A percentile compares a stretch with the other conserved stretches of the same genome.
Evolutionary conservation across 1,140 invertebrate species (phyloP).

Genomic region (Ptiloglossa arizonensis): DNA sequence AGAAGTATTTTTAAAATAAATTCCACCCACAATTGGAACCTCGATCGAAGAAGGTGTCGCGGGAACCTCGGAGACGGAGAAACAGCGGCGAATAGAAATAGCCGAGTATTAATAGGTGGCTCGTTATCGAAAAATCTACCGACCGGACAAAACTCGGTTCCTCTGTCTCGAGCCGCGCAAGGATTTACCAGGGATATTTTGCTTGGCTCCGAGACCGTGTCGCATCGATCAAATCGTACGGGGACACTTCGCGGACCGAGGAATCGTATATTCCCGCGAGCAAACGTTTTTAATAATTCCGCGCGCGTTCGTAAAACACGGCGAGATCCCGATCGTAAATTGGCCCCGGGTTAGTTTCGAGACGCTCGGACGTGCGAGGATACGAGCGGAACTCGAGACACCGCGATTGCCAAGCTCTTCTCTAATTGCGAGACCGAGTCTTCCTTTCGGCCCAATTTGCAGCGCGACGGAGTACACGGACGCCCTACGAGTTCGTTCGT

Average conservation of each 20-base stretch:
- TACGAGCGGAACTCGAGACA: neutral
- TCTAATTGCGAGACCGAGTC: constrained; percentile 8
- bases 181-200: constrained; percentile 29
- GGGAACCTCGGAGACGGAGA: no score
- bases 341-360: neutral
- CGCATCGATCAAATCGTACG: neutral
- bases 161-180: neutral
- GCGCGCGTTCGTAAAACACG: neutral
- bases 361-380: no score
- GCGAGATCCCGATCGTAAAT: neutral
- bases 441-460: constrained; percentile 18
- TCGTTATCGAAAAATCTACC: neutral
- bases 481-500: constrained; percentile 13
- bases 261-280: neutral
- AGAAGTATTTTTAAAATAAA: neutral
- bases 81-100: constrained; percentile 11
- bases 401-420: neutral
- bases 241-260: neutral
- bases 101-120: neutral
- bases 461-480: neutral
- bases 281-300: neutral
- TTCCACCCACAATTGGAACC: neutral
- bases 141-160: neutral
- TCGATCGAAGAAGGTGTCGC: neutral
- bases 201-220: constrained; percentile 9